phyloP scores from a whole-genome alignment of 2,888 invertebrate species.

The Anagyrus pseudococci region DNA sequence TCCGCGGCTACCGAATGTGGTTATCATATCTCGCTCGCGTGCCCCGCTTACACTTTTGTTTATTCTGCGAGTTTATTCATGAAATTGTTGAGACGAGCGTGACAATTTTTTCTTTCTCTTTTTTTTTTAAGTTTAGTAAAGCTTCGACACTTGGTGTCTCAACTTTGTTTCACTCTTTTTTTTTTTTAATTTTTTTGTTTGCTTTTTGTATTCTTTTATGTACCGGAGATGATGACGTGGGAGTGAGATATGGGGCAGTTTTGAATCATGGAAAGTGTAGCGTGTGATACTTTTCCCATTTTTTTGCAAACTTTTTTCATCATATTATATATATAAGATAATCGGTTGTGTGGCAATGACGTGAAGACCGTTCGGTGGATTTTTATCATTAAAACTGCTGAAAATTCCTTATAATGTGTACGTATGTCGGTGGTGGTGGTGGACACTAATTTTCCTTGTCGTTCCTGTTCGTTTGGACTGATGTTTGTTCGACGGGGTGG shows the following conservation, averaged over 20 bases:
- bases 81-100: constrained; percentile 37
- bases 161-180: constrained; percentile 12
- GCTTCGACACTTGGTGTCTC: constrained; percentile 18
- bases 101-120: neutral
- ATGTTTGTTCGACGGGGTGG: constrained; percentile 47
- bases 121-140: no score
- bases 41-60: constrained; percentile 3
- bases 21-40: constrained; percentile 40
- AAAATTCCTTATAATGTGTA: constrained; percentile 11
- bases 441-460: constrained; percentile 32
- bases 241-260: constrained; percentile 28
- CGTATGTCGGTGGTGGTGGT: constrained; percentile 38
- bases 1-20: constrained; percentile 48
- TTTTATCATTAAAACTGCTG: constrained; percentile 6
- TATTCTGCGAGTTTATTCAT: constrained; percentile 31
- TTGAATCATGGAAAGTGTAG: constrained; percentile 18
- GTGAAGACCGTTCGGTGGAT: constrained; percentile 37
- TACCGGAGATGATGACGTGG: constrained; percentile 25
- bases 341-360: constrained; percentile 33
- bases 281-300: constrained; percentile 20
- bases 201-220: constrained; percentile 21
- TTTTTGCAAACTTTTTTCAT: constrained; percentile 18
- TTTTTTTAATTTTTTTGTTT: constrained; percentile 19
- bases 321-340: constrained; percentile 9
- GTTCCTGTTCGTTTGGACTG: constrained; percentile 38